Conservation (phyloP, 2,888 invertebrate species). For the Byasa hedistus region DNA sequence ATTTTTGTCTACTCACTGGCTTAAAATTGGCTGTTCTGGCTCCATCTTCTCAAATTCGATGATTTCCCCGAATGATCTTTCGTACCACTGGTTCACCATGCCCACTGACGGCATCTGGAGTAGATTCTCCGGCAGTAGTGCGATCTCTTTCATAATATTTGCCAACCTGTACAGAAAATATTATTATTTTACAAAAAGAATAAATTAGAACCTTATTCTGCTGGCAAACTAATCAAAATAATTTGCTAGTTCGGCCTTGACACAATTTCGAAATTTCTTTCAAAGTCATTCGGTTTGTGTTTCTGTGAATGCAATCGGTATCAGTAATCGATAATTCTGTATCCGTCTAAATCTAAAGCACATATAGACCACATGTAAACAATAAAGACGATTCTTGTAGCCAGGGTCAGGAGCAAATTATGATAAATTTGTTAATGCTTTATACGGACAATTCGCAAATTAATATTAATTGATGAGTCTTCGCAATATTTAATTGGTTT, state of each 20-base stretch:
- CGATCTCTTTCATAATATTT: constrained; percentile 99
- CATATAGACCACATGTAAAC: not conserved
- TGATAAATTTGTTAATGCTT: not conserved
- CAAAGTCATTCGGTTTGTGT: not conserved
- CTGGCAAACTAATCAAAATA: not conserved
- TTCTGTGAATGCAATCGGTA: not conserved
- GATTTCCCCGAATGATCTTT: constrained; percentile 96
- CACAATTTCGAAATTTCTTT: constrained; percentile 11
- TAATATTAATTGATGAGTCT: no score
- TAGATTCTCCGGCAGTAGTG: constrained; percentile 94
- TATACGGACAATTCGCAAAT: not conserved
- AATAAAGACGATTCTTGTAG: not conserved
- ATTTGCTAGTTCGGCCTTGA: constrained; percentile 4
- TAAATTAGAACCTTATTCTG: not conserved
- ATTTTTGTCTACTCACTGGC: constrained; percentile 78
- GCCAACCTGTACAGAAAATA: constrained; percentile 82
- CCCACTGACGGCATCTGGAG: constrained; percentile 95
- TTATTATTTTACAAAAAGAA: not conserved
- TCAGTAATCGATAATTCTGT: not conserved
- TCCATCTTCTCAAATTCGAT: constrained; percentile 94
- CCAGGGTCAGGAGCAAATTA: not conserved
- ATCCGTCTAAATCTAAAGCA: no score
- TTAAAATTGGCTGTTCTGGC: constrained; percentile 82
- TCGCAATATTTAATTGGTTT: not conserved
- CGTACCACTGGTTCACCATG: constrained; percentile 96